Evolutionary conservation across 2,113 vertebrate species (phyloP).

Genomic region (Stegostoma tigrinum): DNA sequence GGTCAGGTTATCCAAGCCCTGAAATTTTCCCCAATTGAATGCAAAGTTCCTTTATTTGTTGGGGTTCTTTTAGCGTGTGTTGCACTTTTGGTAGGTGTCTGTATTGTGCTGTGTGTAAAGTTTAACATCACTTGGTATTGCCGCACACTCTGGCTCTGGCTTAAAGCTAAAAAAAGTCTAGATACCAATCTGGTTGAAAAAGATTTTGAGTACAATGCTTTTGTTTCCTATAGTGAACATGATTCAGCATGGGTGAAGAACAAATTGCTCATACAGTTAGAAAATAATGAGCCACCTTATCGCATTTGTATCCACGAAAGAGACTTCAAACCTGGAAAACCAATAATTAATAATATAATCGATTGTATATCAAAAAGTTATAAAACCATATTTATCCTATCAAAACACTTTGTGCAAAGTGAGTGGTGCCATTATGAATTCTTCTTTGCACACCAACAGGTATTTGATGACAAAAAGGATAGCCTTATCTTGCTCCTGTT

Average conservation of each 20-base stretch:
- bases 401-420: slow-evolving; percentile 38
- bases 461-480: slow-evolving; percentile 47
- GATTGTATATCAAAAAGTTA: slow-evolving; percentile 36
- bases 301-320: slow-evolving; percentile 38
- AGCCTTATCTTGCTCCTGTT: slow-evolving; percentile 54
- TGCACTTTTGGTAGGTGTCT: not conserved
- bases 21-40: slow-evolving; percentile 32
- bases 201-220: slow-evolving; percentile 35
- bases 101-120: not conserved
- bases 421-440: slow-evolving; percentile 41
- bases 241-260: slow-evolving; percentile 38
- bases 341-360: slow-evolving; percentile 39
- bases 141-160: slow-evolving; percentile 36
- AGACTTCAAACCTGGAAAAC: slow-evolving; percentile 39
- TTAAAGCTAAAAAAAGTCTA: slow-evolving; percentile 31
- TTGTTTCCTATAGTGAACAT: slow-evolving; percentile 39
- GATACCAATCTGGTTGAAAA: not conserved
- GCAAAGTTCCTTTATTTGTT: slow-evolving; percentile 28
- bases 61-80: slow-evolving; percentile 15
- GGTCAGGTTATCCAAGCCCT: slow-evolving; percentile 19
- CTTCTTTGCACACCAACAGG: slow-evolving; percentile 51
- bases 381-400: slow-evolving; percentile 40
- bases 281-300: not conserved
- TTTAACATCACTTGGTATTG: slow-evolving; percentile 34
- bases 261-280: slow-evolving; percentile 29